Evolutionary conservation across 2,113 vertebrate genomes (phyloP), one percentile per base, ranked within the genome.

Genomic region (Zingel zingel): DNA sequence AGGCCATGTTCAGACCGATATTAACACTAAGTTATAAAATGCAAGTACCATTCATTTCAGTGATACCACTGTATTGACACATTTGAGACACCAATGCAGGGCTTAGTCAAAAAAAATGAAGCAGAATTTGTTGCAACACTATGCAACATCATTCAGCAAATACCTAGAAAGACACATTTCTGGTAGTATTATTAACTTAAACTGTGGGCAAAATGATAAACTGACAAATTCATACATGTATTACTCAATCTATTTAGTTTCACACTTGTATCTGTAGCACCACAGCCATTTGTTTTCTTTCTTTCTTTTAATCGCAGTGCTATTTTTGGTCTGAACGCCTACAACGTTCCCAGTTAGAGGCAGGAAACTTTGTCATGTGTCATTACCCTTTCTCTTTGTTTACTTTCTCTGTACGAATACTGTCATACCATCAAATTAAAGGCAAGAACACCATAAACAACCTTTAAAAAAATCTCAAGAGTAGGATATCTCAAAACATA

Each of bases 251-350:
- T 23, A 27, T 50, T 39, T 36, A 36, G 16, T 21, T 33, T 64
- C 18, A 65, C 6, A 3, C 30, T 51, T 14, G 30, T n/a, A 9
- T 18, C 36, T n/a, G 7, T 30, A 77, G 63, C 48, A 54, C 30
- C 48, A 47, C 57, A 69, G 11, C n/a, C 25, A 33, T 39, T 63
- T 66, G 9, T 4, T 58, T 62, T 69, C 23, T 11, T 25, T 18
- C 2, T 39, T 23, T 12, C 39, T 74, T 78, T 43, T 2, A 53
- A 36, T 39, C 0, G 11, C 21, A 14, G 36, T 14, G 56, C 66
- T 77, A 73, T 74, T 83, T 81, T 83, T 6, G 19, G 25, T 43
- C 18, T 51, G 9, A 69, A 25, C 57, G 25, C 21, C 79, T 63
- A 61, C 43, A 1, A 59, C 2, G 0, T 61, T 81, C 21, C 14